Conservation (phyloP, 2,797 vertebrate genomes). For the Protonibea diacanthus region DNA sequence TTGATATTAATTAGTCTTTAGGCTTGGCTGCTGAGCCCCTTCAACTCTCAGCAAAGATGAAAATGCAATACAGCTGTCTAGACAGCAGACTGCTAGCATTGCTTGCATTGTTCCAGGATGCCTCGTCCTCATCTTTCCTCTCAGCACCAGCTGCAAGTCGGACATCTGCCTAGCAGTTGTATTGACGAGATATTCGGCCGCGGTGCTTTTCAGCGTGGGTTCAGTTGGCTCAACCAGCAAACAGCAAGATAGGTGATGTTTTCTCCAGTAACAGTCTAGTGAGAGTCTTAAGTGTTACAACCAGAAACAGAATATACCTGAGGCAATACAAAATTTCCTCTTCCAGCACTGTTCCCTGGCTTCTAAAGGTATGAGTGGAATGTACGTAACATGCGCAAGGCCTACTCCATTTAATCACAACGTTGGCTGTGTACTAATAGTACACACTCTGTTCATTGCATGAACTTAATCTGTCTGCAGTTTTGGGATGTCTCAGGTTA, state of each 20-base stretch:
- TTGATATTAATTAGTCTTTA: conserved; percentile 29
- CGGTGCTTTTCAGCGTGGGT: conserved; percentile 18
- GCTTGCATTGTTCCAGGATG: conserved; percentile 52
- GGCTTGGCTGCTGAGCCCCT: conserved; percentile 34
- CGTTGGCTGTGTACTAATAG: background rate
- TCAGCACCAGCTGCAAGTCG: conserved; percentile 53
- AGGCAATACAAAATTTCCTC: background rate
- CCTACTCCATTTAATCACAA: background rate
- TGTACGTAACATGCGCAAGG: conserved; percentile 9
- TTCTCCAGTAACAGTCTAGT: background rate
- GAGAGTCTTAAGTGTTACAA: conserved; percentile 1
- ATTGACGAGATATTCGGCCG: conserved; percentile 23
- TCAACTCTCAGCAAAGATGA: conserved; percentile 46
- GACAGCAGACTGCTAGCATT: conserved; percentile 58
- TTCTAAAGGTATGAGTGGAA: conserved; percentile 30
- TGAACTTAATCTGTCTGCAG: conserved; percentile 38
- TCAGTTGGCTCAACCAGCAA: background rate
- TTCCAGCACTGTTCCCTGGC: background rate
- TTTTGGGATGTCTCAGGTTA: conserved; percentile 48
- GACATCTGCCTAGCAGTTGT: conserved; percentile 82
- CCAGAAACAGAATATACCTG: conserved; percentile 37
- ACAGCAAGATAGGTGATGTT: background rate
- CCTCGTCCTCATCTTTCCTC: conserved; percentile 46
- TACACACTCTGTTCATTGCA: background rate
- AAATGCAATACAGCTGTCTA: conserved; percentile 68